Conservation (phyloP, 2,113 vertebrate genomes). For the Bolborhynchus lineola region DNA sequence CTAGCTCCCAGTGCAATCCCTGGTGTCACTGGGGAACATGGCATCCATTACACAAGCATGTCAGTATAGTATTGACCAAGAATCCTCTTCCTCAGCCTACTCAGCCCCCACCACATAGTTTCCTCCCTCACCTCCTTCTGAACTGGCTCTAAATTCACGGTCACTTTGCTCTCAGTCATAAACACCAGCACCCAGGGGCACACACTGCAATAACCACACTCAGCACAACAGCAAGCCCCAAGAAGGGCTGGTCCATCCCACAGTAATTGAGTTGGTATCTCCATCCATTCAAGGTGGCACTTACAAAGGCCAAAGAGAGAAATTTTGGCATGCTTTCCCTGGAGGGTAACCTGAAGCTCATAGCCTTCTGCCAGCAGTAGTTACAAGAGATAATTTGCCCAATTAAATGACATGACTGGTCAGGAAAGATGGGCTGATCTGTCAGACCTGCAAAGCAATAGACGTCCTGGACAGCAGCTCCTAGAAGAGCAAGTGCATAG, state of each 20-base stretch:
- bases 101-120: background rate
- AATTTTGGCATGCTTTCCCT: conserved; percentile 67
- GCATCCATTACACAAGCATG: too few species aligned
- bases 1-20: background rate
- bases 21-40: background rate
- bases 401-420: conserved; percentile 80
- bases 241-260: conserved; percentile 78
- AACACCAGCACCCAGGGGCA: conserved; percentile 83
- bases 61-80: background rate
- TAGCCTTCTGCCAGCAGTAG: conserved; percentile 77
- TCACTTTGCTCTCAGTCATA: conserved; percentile 80
- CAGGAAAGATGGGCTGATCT: conserved; percentile 82
- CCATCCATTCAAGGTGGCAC: background rate
- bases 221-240: conserved; percentile 76
- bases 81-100: background rate
- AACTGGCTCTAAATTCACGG: conserved; percentile 74
- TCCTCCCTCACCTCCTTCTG: conserved; percentile 69
- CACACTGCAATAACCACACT: conserved; percentile 72
- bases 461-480: conserved; percentile 74
- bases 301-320: background rate
- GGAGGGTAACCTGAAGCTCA: conserved; percentile 76
- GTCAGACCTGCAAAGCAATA: conserved; percentile 74
- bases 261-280: conserved; percentile 73
- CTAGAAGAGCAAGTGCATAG: background rate
- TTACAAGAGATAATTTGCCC: conserved; percentile 82